Evolutionary conservation across 2,888 invertebrate genomes (phyloP), one percentile per base, ranked within the genome.

Genomic region (Sarcophaga carnaria): DNA sequence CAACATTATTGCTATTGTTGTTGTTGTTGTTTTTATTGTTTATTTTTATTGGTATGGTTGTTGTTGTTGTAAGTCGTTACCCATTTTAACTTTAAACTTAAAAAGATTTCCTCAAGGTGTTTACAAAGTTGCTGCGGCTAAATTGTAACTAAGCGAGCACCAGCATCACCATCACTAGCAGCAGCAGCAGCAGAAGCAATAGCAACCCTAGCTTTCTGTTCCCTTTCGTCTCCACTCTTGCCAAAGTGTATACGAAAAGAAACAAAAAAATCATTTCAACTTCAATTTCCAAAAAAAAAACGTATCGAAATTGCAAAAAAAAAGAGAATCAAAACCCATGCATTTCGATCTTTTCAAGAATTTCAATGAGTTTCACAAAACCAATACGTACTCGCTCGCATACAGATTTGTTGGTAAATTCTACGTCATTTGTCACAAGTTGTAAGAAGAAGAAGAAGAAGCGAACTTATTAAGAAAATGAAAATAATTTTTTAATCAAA

Each of bases 371-470:
- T 87, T 59, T 80, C 37, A 63, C 62, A 22, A 59, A 27, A 77
- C 22, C 14, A 14, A 69, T 54, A 5, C 22, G 37, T 17, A 37
- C 70, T 49, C 62, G 20, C 14, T 22, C 22, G 22, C 10, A 37
- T 66, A 37, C 45, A 71, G 72, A 80, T 71, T 63, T 81, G 22
- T 75, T 25, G 17, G 67, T 47, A 84, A 84, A 84, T 87, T 87
- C 78, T 83, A 81, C 87, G 81, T 84, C 87, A 87, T 87, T 87
- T 87, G 84, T 87, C 87, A 84, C 81, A 83, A 37, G 83, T 83
- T 83, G 80, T 37, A 37, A 37, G 37, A 10, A 37, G 8, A 37
- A 2, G 64, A 83, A 8, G 80, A 75, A 49, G 47, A 82, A 60
- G 22, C 75, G 79, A 81, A 85, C 69, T 85, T 85, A 70, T 78